Percentiles rank a stretch among this genome's conserved stretches.
phyloP scores from a whole-genome alignment of 2,113 vertebrate species.

The Paraplagusia blochii region DNA sequence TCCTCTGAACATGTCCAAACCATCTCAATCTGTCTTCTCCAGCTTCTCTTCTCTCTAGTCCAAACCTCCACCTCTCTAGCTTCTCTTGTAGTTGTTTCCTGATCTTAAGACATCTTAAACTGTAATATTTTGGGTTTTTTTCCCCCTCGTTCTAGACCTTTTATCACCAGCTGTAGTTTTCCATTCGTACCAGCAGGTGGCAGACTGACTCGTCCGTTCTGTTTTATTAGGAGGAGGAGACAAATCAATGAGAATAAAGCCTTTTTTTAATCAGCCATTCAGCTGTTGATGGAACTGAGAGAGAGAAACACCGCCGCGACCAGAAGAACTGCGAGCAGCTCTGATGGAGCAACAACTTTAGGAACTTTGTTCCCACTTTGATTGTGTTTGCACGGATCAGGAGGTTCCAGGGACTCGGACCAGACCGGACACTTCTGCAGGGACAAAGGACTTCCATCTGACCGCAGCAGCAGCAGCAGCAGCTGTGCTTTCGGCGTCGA shows the following conservation, averaged over 20 bases:
- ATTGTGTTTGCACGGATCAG: too few relatives aligned
- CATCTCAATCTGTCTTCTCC: too few relatives aligned
- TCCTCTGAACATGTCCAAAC: too few relatives aligned
- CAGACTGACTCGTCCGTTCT: not conserved
- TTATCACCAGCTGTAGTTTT: not conserved
- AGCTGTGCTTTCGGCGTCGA: not conserved
- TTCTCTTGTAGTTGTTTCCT: too few relatives aligned
- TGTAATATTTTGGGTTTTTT: too few relatives aligned
- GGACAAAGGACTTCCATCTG: slow-evolving; percentile 13
- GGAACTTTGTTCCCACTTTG: not conserved
- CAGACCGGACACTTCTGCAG: not conserved
- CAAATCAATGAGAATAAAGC: not conserved
- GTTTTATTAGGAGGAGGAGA: not conserved
- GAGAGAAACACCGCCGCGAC: not conserved
- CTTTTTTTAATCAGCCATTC: not conserved
- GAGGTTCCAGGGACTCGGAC: not conserved
- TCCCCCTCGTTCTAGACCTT: not conserved
- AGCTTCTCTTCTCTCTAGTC: too few relatives aligned
- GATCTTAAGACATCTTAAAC: too few relatives aligned
- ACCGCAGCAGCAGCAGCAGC: slow-evolving; percentile 3
- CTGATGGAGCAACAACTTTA: not conserved
- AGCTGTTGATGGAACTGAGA: not conserved
- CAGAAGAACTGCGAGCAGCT: not conserved
- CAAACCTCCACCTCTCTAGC: too few relatives aligned
- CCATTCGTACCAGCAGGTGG: not conserved